Evolutionary conservation across 2,113 vertebrate species (phyloP).

Genomic region (Oceanodroma tethys): DNA sequence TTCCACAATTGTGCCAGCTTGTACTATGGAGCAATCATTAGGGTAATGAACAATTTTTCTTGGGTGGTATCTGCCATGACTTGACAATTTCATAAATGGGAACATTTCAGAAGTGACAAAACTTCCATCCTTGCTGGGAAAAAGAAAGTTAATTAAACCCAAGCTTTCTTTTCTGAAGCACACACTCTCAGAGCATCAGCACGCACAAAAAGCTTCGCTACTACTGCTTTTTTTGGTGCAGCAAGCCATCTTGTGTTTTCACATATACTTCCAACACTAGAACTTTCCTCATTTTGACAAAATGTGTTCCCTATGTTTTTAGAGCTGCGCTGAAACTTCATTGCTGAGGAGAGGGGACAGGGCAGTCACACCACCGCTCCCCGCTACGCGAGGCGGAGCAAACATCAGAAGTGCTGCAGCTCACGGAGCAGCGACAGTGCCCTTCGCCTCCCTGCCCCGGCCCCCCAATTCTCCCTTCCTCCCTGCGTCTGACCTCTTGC

Average conservation of each 20-base stretch:
- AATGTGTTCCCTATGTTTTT: not conserved
- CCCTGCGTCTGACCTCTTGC: not conserved
- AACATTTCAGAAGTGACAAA: not conserved
- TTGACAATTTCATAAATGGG: not conserved
- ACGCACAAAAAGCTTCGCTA: not conserved
- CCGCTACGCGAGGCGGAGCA: rapidly evolving
- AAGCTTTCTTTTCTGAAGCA: not conserved
- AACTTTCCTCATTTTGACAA: slow-evolving; percentile 13
- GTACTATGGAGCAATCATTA: not conserved
- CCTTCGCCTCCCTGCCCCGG: slow-evolving; percentile 42
- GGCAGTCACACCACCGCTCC: not conserved
- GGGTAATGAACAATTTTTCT: not conserved
- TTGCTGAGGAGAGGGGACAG: not conserved
- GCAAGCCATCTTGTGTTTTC: not conserved
- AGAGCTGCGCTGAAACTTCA: not conserved
- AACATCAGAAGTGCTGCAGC: not conserved
- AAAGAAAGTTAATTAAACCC: not conserved
- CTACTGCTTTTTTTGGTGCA: not conserved
- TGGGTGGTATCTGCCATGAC: not conserved
- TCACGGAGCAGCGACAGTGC: slow-evolving; percentile 5
- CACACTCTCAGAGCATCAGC: not conserved
- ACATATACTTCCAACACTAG: not conserved
- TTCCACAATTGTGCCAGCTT: not conserved
- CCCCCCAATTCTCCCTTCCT: slow-evolving; percentile 43
- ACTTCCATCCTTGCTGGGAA: not conserved